Percentiles rank a stretch among this genome's conserved stretches.
Evolutionary conservation across 2,888 invertebrate species (phyloP).

Genomic region (Spodoptera exigua): DNA sequence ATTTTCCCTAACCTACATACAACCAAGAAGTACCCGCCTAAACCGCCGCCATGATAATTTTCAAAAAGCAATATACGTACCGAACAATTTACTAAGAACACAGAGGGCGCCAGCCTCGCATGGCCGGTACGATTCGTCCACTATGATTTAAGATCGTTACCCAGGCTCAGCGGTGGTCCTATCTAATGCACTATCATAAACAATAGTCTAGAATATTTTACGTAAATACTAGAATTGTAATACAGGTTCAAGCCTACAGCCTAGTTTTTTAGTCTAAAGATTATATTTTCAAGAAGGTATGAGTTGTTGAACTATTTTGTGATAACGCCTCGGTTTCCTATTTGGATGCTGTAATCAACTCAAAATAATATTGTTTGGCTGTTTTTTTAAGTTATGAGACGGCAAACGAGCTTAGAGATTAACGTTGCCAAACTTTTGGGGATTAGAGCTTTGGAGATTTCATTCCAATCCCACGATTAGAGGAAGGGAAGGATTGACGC

Average conservation of each 20-base stretch:
- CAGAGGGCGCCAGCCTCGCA: constrained; percentile 34
- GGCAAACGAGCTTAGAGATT: too few species aligned
- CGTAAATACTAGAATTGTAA: constrained; percentile 23
- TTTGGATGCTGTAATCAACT: too few species aligned
- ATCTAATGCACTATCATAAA: constrained; percentile 38
- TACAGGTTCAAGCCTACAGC: constrained; percentile 1
- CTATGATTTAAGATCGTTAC: constrained; percentile 58
- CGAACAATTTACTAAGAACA: constrained; percentile 32
- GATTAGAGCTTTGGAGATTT: too few species aligned
- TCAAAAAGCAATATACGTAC: constrained; percentile 3
- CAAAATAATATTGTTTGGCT: too few species aligned
- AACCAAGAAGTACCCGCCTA: background rate
- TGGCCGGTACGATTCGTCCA: constrained; percentile 43
- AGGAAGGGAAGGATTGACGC: too few species aligned
- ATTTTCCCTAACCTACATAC: too few species aligned
- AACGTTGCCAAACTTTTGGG: too few species aligned
- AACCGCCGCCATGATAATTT: background rate
- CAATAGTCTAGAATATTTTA: constrained; percentile 25
- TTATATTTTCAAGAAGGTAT: too few species aligned
- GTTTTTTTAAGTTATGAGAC: too few species aligned
- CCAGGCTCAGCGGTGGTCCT: constrained; percentile 44
- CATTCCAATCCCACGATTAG: too few species aligned
- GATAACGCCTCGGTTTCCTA: too few species aligned
- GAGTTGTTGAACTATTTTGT: too few species aligned
- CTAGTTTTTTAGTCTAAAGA: background rate